Conservation (phyloP, 2,888 invertebrate species). For the Cheiracanthium punctorium region DNA sequence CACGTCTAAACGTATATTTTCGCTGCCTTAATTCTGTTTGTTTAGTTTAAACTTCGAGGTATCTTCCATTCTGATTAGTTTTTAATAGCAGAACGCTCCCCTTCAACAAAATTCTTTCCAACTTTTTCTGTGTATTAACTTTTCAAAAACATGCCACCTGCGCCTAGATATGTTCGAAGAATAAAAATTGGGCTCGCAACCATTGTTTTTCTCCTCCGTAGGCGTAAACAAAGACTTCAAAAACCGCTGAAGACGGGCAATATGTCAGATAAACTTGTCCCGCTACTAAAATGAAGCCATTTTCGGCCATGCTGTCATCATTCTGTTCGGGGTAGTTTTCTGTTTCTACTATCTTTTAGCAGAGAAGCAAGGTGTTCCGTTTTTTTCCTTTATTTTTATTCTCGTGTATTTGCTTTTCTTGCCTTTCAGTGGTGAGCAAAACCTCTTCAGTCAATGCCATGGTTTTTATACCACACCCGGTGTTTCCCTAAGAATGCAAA, state of each 20-base stretch:
- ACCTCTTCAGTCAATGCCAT: constrained; percentile 53
- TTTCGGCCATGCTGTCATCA: constrained; percentile 63
- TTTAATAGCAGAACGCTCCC: constrained; percentile 4
- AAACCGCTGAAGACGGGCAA: constrained; percentile 36
- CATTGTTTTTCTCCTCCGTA: constrained; percentile 26
- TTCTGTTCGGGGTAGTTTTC: constrained; percentile 61
- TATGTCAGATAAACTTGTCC: constrained; percentile 66
- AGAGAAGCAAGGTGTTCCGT: constrained; percentile 43
- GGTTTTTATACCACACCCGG: constrained; percentile 38
- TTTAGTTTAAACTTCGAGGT: neutral
- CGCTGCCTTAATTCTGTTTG: neutral
- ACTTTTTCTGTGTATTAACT: neutral
- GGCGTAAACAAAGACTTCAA: constrained; percentile 63
- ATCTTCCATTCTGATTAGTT: neutral
- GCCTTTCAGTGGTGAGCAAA: constrained; percentile 45
- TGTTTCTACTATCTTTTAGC: constrained; percentile 50
- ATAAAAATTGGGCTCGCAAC: constrained; percentile 12
- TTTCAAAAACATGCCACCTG: constrained; percentile 26
- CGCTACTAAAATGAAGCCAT: constrained; percentile 61
- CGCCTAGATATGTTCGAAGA: neutral
- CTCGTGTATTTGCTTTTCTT: constrained; percentile 10
- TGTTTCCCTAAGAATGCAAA: constrained; percentile 48
- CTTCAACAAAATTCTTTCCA: neutral
- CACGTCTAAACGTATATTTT: neutral
- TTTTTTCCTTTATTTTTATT: neutral